Evolutionary conservation across 2,888 invertebrate species (phyloP), one percentile per base, ranked within the genome.

Genomic region (Oscheius sp.): DNA sequence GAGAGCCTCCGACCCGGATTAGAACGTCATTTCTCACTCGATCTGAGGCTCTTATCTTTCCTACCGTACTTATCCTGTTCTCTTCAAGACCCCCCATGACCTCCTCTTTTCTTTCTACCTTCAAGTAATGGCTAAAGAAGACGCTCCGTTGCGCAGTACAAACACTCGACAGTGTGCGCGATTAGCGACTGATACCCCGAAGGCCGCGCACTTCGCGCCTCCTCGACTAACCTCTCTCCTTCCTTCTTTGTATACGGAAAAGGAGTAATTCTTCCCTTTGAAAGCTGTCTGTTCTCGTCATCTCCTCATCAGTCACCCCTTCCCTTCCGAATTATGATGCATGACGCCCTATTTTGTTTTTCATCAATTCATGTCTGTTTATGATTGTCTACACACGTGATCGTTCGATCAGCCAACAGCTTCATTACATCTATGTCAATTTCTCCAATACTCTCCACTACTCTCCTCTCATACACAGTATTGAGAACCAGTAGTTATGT

Each of bases 181-280:
- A 59, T 59, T 59, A 59, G 59, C 59, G 59, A 59, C 59, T 59
- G 59, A 59, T 59, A 59, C 59, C 41, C 44, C 44, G 47, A 47
- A 47, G 47, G 22, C 24, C 47, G 17, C n/a, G 20, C 33, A 20
- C 54, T 59, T 44, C 59, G 59, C 59, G 44, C 41, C 30, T 36
- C 54, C 54, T 57, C 57, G 57, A 26, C 44, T 28, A 41, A 26
- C 14, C 51, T 44, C 30, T 51, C 54, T 54, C 33, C 36, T 33
- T 17, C 17, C 17, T 41, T 41, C 41, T 41, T 3, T 41, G 14
- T 17, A 3, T 41, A 3, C 12, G 41, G 14, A 36, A 14, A 36
- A 14, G 36, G 36, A 14, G 22, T 47, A 12, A 20, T 47, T 47
- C 12, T 24, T 47, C 24, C 20, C 12, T 47, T 47, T 24, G 47